Percentiles rank a stretch among this genome's conserved stretches.
Evolutionary conservation across 2,113 vertebrate species (phyloP).

Genomic region (Chitala chitala): DNA sequence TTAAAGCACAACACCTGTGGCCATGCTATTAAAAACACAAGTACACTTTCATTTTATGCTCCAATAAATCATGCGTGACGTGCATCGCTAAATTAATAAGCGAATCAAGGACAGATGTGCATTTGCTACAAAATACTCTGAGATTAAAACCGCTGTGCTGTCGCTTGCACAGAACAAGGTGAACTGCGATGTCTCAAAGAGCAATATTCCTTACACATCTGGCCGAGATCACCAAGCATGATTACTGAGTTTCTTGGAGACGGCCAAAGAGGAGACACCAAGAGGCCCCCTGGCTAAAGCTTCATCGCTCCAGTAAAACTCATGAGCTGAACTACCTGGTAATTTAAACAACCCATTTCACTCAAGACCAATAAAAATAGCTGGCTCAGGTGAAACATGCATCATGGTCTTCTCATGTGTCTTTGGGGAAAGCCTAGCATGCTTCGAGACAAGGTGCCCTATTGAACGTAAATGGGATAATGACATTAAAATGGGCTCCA

Average conservation of each 20-base stretch:
- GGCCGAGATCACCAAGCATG: neutral
- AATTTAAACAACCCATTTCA: neutral
- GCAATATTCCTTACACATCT: neutral
- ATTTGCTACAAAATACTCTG: no score
- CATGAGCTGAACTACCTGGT: neutral
- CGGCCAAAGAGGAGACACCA: neutral
- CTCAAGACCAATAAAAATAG: neutral
- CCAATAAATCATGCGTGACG: neutral
- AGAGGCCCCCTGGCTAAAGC: neutral
- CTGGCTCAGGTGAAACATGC: neutral
- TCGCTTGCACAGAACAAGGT: neutral
- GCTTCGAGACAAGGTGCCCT: neutral
- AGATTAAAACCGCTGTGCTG: no score
- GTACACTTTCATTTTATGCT: neutral
- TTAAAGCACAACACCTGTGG: neutral
- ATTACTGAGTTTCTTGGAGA: neutral
- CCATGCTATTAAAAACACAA: neutral
- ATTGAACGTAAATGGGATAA: constrained; percentile 13
- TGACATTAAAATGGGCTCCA: constrained; percentile 12
- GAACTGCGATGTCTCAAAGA: neutral
- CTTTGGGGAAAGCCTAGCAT: neutral
- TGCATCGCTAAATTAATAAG: neutral
- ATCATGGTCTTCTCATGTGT: neutral
- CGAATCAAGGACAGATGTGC: neutral
- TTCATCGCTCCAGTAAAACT: neutral